phyloP scores from a whole-genome alignment of 53 echinoderm and acorn worm genomes.

The Astropecten irregularis region DNA sequence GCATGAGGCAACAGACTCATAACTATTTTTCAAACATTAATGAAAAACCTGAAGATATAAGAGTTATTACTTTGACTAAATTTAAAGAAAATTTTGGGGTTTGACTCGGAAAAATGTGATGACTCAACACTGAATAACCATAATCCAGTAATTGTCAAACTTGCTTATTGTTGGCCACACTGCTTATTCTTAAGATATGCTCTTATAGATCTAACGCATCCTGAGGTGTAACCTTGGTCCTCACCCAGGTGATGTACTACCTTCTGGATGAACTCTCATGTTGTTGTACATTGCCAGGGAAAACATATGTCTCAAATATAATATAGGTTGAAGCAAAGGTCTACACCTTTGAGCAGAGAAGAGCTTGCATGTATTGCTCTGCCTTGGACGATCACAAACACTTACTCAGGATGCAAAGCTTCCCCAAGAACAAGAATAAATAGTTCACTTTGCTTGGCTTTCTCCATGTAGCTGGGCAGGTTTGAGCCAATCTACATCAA shows the following conservation, averaged over 20 bases:
- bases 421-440: constrained; percentile 37
- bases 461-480: constrained; percentile 53
- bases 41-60: too few relatives aligned
- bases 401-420: constrained; percentile 18
- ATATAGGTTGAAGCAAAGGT: constrained; percentile 56
- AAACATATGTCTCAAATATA: constrained; percentile 29
- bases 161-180: too few relatives aligned
- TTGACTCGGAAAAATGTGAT: too few relatives aligned
- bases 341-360: constrained; percentile 47
- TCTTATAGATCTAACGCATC: too few relatives aligned
- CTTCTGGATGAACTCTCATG: constrained; percentile 60
- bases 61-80: too few relatives aligned
- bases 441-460: constrained; percentile 17
- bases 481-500: constrained; percentile 49
- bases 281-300: constrained; percentile 54
- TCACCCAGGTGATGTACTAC: constrained; percentile 46
- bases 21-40: too few relatives aligned
- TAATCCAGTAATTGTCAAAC: too few relatives aligned
- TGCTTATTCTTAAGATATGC: too few relatives aligned
- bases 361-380: constrained; percentile 31
- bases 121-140: too few relatives aligned
- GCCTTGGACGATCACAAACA: constrained; percentile 45
- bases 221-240: neutral
- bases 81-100: too few relatives aligned
- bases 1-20: too few relatives aligned